Evolutionary conservation across 2,113 vertebrate genomes (phyloP).

Genomic region (Syngnathus typhle): DNA sequence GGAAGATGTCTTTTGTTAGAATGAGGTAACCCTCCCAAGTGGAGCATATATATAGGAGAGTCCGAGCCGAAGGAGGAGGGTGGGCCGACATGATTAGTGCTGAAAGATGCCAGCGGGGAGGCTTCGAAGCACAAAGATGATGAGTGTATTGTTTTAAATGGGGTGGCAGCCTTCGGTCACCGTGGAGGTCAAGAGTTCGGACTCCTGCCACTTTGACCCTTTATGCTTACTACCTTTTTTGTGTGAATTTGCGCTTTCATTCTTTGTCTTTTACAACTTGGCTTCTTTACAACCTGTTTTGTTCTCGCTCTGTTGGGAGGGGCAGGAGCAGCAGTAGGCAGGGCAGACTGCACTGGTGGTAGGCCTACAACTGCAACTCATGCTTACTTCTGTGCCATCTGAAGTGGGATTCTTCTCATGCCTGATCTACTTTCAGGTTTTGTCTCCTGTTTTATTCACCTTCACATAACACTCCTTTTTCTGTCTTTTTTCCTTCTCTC

Average conservation of each 20-base stretch:
- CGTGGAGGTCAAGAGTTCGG: slow-evolving; percentile 68
- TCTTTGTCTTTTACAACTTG: slow-evolving; percentile 57
- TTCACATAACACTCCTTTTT: not conserved
- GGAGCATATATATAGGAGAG: slow-evolving; percentile 23
- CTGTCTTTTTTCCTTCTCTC: slow-evolving; percentile 15
- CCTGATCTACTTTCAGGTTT: not conserved
- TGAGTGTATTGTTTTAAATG: slow-evolving; percentile 58
- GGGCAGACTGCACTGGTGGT: slow-evolving; percentile 9
- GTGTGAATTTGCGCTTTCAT: slow-evolving; percentile 44
- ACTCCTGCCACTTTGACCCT: slow-evolving; percentile 50
- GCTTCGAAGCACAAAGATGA: slow-evolving; percentile 26
- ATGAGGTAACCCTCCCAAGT: slow-evolving; percentile 42
- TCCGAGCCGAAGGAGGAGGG: slow-evolving; percentile 33
- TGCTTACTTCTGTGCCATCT: slow-evolving; percentile 15
- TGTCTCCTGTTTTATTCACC: not conserved
- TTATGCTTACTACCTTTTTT: slow-evolving; percentile 54
- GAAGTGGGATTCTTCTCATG: not conserved
- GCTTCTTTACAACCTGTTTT: slow-evolving; percentile 65
- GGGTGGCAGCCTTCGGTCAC: slow-evolving; percentile 40
- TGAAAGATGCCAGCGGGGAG: slow-evolving; percentile 19
- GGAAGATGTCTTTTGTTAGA: slow-evolving; percentile 63
- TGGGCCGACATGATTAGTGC: slow-evolving; percentile 40
- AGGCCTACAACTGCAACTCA: not conserved
- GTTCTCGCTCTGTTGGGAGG: slow-evolving; percentile 40
- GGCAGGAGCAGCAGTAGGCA: slow-evolving; percentile 31